Percentiles rank a stretch among this genome's conserved stretches.
Evolutionary conservation across 37 sponge, comb jelly and placozoan species (phyloP).

Genomic region (Halichondria panicea): DNA sequence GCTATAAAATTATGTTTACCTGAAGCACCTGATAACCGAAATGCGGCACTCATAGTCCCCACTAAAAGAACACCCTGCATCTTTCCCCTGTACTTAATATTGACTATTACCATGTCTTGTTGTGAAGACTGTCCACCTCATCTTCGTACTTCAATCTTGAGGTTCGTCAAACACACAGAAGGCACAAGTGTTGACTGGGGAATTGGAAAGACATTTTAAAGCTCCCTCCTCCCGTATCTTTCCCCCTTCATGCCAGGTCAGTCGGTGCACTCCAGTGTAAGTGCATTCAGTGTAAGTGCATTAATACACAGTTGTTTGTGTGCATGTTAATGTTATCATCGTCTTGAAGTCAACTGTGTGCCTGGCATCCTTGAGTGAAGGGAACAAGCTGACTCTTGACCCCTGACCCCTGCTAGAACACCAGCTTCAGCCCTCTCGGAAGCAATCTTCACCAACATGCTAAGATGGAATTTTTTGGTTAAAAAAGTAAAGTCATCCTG

Average conservation of each 20-base stretch:
- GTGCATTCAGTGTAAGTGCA: not conserved
- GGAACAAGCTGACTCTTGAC: slow-evolving; percentile 5
- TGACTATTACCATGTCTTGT: slow-evolving; percentile 14
- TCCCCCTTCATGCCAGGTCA: slow-evolving; percentile 36
- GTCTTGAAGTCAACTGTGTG: slow-evolving; percentile 19
- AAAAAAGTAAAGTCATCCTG: too few relatives aligned
- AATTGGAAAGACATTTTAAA: slow-evolving; percentile 56
- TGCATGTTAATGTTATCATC: not conserved
- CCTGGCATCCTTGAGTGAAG: slow-evolving; percentile 11
- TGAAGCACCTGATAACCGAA: slow-evolving; percentile 31
- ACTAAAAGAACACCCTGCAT: slow-evolving; percentile 18
- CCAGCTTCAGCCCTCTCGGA: not conserved
- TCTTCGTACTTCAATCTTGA: slow-evolving; percentile 15
- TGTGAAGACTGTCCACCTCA: not conserved
- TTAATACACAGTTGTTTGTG: not conserved
- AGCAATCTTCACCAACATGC: too few relatives aligned
- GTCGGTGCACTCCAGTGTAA: not conserved
- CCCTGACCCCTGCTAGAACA: not conserved
- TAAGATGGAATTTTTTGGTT: too few relatives aligned
- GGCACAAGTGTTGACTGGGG: slow-evolving; percentile 31
- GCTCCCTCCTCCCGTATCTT: slow-evolving; percentile 42
- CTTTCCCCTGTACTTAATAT: slow-evolving; percentile 5
- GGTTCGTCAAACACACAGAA: slow-evolving; percentile 24
- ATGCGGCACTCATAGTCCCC: slow-evolving; percentile 39
- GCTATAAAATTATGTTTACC: too few relatives aligned